These are phyloP conservation scores for Sylvietta virens DNA, from an alignment of 2,113 vertebrate species.

Conservation along the genomic window DNA sequence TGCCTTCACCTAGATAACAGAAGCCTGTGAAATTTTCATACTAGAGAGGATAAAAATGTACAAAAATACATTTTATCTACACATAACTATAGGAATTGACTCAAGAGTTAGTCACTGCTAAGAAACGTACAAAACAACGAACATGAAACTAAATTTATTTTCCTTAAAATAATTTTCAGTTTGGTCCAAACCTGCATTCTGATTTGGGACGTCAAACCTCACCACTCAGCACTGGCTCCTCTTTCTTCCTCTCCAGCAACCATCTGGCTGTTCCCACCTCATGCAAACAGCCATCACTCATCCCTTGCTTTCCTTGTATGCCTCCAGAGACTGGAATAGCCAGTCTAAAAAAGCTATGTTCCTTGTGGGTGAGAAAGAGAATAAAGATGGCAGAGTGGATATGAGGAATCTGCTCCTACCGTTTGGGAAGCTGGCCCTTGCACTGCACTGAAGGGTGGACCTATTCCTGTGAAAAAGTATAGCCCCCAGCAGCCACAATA, in stretches of 20 bases:
- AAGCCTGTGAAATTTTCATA: not conserved
- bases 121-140: not conserved
- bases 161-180: not conserved
- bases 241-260: not conserved
- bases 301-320: not conserved
- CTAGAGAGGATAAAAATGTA: not conserved
- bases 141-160: not conserved
- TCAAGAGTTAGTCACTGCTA: not conserved
- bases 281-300: not conserved
- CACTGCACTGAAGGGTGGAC: not conserved
- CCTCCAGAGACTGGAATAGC: constrained; percentile 13
- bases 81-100: not conserved
- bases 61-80: not conserved
- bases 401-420: not conserved
- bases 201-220: not conserved
- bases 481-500: not conserved
- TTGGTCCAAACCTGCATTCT: not conserved
- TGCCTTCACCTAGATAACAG: not conserved
- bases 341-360: not conserved
- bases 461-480: accelerated
- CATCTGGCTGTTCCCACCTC: constrained; percentile 4
- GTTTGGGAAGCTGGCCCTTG: not conserved
- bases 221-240: not conserved
- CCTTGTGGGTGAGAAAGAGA: not conserved
- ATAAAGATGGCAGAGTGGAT: not conserved